phyloP scores from a whole-genome alignment of 37 sponge, comb jelly and placozoan genomes.

The Ephydatia muelleri region DNA sequence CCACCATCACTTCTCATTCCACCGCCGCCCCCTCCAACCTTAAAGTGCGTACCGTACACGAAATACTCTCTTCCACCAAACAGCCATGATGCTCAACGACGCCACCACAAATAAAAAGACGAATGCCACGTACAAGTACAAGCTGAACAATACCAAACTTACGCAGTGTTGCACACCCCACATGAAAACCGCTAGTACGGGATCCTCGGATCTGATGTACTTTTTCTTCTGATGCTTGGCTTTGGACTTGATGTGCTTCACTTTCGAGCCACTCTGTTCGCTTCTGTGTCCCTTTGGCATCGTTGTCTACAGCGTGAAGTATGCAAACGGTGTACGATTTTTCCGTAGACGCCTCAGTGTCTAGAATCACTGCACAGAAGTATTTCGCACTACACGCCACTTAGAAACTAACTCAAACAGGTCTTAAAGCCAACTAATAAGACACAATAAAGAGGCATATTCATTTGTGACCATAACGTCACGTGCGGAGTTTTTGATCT shows the following conservation, averaged over 20 bases:
- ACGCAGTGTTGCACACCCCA: conserved; percentile 98
- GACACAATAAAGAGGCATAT: background rate
- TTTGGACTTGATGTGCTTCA: conserved; percentile 60
- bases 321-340: background rate
- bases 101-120: no score
- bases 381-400: background rate
- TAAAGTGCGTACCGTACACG: no score
- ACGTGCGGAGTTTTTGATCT: background rate
- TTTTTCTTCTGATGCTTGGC: conserved; percentile 88
- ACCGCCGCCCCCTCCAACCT: no score
- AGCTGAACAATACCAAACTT: conserved; percentile 27
- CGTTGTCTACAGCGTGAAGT: background rate
- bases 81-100: no score
- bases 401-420: background rate
- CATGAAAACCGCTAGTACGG: conserved; percentile 91
- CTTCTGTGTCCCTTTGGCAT: conserved; percentile 60
- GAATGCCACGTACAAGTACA: no score
- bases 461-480: background rate
- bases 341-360: background rate
- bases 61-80: no score
- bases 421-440: background rate
- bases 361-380: background rate
- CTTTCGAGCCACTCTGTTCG: background rate
- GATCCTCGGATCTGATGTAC: conserved; percentile 87
- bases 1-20: background rate